Evolutionary conservation across 2,797 vertebrate genomes (phyloP).

Genomic region (Harpagifer antarcticus): DNA sequence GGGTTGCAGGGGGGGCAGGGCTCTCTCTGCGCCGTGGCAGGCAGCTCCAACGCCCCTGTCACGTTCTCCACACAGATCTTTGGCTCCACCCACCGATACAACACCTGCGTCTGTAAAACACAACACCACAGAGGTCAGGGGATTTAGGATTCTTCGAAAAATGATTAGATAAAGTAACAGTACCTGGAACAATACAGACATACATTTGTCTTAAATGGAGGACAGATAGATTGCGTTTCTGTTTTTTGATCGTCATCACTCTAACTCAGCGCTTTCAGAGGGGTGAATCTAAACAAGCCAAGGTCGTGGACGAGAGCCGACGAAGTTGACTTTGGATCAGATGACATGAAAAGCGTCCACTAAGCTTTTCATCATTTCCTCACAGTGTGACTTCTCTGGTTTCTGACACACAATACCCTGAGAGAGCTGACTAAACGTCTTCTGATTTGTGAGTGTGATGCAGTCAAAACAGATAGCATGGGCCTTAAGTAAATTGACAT

Average conservation of each 20-base stretch:
- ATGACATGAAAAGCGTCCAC: slow-evolving; percentile 34
- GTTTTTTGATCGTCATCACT: background rate
- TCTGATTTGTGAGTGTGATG: background rate
- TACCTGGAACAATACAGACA: background rate
- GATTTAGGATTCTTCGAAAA: background rate
- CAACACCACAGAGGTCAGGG: background rate
- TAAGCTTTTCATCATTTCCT: slow-evolving; percentile 13
- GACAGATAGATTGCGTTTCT: background rate
- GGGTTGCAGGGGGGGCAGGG: slow-evolving; percentile 97
- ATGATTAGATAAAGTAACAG: background rate
- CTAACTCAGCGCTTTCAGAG: slow-evolving; percentile 9
- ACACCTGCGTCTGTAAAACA: slow-evolving; percentile 89
- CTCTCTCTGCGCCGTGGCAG: slow-evolving; percentile 91
- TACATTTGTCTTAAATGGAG: background rate
- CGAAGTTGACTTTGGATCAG: slow-evolving; percentile 26
- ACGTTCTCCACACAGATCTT: slow-evolving; percentile 94
- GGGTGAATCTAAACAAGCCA: background rate
- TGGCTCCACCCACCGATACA: slow-evolving; percentile 96
- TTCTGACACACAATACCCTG: background rate
- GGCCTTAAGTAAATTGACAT: background rate
- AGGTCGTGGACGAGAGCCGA: slow-evolving; percentile 10
- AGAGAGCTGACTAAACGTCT: background rate
- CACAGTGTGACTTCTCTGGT: slow-evolving; percentile 10
- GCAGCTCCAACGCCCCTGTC: slow-evolving; percentile 85
- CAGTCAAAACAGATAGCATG: background rate